Conservation (phyloP, 2,888 invertebrate genomes). For the Meghimatium bilineatum region DNA sequence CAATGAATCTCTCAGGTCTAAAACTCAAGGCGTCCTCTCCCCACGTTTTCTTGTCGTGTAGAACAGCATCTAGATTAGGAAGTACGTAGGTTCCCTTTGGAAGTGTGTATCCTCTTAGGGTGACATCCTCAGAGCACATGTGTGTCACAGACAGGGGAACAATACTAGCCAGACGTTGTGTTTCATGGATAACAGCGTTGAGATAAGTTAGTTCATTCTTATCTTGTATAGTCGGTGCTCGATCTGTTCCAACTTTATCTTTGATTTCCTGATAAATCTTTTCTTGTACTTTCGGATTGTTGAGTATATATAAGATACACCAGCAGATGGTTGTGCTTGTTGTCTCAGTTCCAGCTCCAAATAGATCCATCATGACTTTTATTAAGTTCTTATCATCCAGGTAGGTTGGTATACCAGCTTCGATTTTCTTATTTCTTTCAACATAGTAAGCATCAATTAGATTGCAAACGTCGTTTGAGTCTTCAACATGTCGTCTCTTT, state of each 20-base stretch:
- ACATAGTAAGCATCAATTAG: slow-evolving; percentile 7
- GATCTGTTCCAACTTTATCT: slow-evolving; percentile 69
- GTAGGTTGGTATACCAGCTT: neutral
- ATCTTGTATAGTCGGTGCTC: slow-evolving; percentile 56
- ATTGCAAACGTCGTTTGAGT: neutral
- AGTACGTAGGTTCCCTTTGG: slow-evolving; percentile 58
- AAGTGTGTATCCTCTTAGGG: slow-evolving; percentile 62
- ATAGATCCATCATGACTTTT: slow-evolving; percentile 6
- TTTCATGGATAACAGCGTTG: slow-evolving; percentile 67
- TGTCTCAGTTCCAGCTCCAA: slow-evolving; percentile 66
- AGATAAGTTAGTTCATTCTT: slow-evolving; percentile 47
- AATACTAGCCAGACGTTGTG: slow-evolving; percentile 59
- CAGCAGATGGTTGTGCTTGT: slow-evolving; percentile 90
- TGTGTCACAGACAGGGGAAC: slow-evolving; percentile 57
- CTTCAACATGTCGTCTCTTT: neutral
- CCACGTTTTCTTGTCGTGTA: too few species aligned
- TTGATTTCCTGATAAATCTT: too few species aligned
- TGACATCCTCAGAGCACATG: slow-evolving; percentile 55
- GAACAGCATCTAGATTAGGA: slow-evolving; percentile 47
- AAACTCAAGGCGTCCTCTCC: too few species aligned
- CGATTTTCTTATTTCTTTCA: slow-evolving; percentile 23
- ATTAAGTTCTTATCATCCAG: slow-evolving; percentile 18
- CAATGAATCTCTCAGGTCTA: slow-evolving; percentile 41
- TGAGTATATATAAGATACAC: slow-evolving; percentile 87
- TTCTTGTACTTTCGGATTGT: slow-evolving; percentile 79